Conservation (phyloP, 1,140 invertebrate species). For the Dolichoris vasculosae region DNA sequence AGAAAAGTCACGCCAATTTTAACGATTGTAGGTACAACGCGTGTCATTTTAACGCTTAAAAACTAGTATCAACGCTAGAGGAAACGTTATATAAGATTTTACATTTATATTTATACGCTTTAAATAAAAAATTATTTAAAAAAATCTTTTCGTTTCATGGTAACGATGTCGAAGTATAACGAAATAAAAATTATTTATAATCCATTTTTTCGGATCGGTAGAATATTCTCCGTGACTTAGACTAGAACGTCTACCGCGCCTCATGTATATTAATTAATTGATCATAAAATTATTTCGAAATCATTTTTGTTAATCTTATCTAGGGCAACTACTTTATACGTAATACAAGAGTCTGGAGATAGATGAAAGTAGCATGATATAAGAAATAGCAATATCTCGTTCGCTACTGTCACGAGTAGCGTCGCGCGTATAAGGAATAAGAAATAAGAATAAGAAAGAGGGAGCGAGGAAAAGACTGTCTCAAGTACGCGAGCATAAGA, state of each 20-base stretch:
- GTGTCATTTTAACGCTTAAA: no score
- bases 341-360: not conserved
- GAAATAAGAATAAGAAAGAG: constrained; percentile 55
- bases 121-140: no score
- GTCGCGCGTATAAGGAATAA: constrained; percentile 52
- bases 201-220: not conserved
- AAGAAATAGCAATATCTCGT: constrained; percentile 52
- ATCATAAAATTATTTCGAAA: not conserved
- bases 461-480: constrained; percentile 54
- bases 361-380: constrained; percentile 38
- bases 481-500: constrained; percentile 49
- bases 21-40: no score
- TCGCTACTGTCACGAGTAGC: not conserved
- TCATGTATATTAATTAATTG: not conserved
- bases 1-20: not conserved
- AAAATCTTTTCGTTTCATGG: no score
- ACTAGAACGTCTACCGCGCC: not conserved
- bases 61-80: no score
- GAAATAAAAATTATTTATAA: not conserved
- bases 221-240: not conserved
- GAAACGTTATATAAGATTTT: no score
- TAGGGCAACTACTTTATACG: constrained; percentile 2
- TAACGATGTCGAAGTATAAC: not conserved
- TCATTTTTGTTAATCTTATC: constrained; percentile 28
- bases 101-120: no score